Evolutionary conservation across 2,113 vertebrate genomes (phyloP).

Genomic region (Hippocampus zosterae): DNA sequence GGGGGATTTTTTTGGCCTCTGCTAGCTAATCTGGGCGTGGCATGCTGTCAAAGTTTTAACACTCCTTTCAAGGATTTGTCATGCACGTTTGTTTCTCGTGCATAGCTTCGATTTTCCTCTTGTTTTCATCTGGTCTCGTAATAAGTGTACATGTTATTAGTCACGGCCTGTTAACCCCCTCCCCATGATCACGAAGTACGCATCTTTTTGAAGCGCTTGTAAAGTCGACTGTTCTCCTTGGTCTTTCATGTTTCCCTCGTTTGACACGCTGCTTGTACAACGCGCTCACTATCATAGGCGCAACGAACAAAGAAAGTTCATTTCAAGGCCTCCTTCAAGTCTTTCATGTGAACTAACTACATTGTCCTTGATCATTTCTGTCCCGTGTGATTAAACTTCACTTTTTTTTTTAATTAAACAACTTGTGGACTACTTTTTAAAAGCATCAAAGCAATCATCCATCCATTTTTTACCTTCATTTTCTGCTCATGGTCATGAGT

Average conservation of each 20-base stretch:
- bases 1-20: too few relatives aligned
- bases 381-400: background rate
- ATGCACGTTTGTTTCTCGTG: background rate
- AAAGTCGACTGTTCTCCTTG: slow-evolving; percentile 9
- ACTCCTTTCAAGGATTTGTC: background rate
- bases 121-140: slow-evolving; percentile 33
- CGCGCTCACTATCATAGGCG: background rate
- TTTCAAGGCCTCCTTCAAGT: background rate
- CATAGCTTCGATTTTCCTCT: background rate
- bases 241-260: slow-evolving; percentile 15
- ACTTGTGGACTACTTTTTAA: background rate
- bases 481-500: too few relatives aligned
- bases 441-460: too few relatives aligned
- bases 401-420: background rate
- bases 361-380: background rate
- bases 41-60: background rate
- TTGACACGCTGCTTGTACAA: background rate
- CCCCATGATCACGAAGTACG: slow-evolving; percentile 11
- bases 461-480: too few relatives aligned
- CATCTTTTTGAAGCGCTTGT: background rate
- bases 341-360: background rate
- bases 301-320: background rate
- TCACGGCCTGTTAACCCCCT: slow-evolving; percentile 32
- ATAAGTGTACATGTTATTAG: slow-evolving; percentile 51
- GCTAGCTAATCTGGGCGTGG: background rate